Conservation (phyloP, 2,888 invertebrate genomes). For the Leptinotarsa haldemani region DNA sequence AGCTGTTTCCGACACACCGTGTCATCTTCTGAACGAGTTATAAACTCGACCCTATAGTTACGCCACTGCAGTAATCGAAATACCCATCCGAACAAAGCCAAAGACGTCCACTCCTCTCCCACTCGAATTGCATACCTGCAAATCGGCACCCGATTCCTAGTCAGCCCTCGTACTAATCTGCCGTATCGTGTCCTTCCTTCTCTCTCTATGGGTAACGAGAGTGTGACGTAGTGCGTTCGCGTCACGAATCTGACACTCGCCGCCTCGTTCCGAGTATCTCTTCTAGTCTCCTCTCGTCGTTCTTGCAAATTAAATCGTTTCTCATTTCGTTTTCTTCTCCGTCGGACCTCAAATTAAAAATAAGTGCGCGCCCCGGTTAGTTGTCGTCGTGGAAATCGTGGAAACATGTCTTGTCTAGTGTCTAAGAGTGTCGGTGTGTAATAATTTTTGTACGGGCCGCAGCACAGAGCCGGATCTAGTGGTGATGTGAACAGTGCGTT, state of each 20-base stretch:
- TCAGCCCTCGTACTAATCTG: neutral
- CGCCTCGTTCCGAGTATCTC: slow-evolving; percentile 36
- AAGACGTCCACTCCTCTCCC: neutral
- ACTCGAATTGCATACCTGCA: slow-evolving; percentile 1
- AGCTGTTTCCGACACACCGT: no score
- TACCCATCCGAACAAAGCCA: neutral
- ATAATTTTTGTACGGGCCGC: slow-evolving; percentile 25
- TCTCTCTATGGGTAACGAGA: slow-evolving; percentile 45
- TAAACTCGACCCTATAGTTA: no score
- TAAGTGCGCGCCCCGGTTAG: slow-evolving; percentile 35
- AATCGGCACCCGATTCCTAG: neutral
- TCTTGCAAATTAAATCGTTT: slow-evolving; percentile 41
- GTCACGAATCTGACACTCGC: slow-evolving; percentile 50
- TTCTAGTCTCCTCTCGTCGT: slow-evolving; percentile 41
- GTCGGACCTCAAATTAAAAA: slow-evolving; percentile 32
- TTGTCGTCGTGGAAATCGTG: slow-evolving; percentile 23
- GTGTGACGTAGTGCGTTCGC: slow-evolving; percentile 49
- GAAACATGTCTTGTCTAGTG: slow-evolving; percentile 31
- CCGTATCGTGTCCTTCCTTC: slow-evolving; percentile 13
- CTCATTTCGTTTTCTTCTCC: slow-evolving; percentile 30
- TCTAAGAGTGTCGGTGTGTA: slow-evolving; percentile 24
- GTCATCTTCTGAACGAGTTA: no score
- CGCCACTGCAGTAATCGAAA: no score
- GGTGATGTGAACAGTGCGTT: slow-evolving; percentile 29
- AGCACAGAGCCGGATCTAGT: slow-evolving; percentile 31